Conservation (phyloP, 1,140 invertebrate genomes). For the Heliconius hermathena region DNA sequence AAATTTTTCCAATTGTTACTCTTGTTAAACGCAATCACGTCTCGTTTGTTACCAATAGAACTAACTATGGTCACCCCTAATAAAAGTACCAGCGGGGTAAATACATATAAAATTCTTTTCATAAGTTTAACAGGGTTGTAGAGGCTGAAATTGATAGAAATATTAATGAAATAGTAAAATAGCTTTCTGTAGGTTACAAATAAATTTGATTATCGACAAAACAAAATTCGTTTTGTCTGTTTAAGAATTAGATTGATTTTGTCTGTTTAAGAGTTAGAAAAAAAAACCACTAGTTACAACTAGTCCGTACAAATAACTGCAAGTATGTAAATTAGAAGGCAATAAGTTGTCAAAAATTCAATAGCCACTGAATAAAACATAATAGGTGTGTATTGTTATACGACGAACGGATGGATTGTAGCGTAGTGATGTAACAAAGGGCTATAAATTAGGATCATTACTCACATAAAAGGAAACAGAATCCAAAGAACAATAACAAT, state of each 20-base stretch:
- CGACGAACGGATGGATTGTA: conserved; percentile 38
- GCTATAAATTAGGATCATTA: conserved; percentile 48
- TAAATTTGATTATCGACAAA: not conserved
- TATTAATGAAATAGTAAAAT: not conserved
- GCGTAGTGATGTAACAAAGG: conserved; percentile 42
- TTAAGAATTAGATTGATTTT: not conserved
- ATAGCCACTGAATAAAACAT: conserved; percentile 32
- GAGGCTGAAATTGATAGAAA: conserved; percentile 62
- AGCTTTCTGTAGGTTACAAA: not conserved
- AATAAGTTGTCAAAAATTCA: conserved; percentile 29
- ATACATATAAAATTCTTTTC: conserved; percentile 58
- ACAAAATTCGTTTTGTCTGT: not conserved
- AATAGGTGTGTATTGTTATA: conserved; percentile 49
- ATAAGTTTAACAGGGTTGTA: conserved; percentile 66
- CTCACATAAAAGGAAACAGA: conserved; percentile 69
- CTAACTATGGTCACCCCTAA: conserved; percentile 44
- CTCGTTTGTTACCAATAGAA: conserved; percentile 39
- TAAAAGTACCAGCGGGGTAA: conserved; percentile 51
- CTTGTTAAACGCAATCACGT: conserved; percentile 38
- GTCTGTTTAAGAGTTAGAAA: not conserved
- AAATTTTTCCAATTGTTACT: conserved; percentile 49
- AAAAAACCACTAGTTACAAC: not conserved
- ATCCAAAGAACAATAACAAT: conserved; percentile 64
- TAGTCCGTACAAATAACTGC: not conserved
- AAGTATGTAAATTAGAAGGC: conserved; percentile 15